A percentile compares a stretch with the other conserved stretches of the same genome.
These are phyloP conservation scores for Argopecten irradians DNA, from an alignment of 1,140 invertebrate species.

Conservation along the genomic window DNA sequence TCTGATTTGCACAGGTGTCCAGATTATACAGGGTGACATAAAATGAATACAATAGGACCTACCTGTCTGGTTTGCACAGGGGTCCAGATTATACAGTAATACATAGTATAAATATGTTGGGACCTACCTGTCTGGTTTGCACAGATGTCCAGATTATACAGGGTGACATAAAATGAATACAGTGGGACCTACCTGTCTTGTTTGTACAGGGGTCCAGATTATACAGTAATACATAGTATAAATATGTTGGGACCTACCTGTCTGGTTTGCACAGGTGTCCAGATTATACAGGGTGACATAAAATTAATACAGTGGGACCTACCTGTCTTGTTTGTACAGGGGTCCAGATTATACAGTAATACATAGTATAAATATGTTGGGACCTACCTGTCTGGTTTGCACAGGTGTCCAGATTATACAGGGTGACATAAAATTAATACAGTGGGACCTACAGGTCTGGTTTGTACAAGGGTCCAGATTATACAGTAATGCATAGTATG, in stretches of 20 bases:
- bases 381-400: background rate
- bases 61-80: background rate
- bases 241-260: background rate
- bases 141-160: too few relatives aligned
- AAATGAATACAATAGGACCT: too few relatives aligned
- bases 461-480: background rate
- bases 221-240: background rate
- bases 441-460: background rate
- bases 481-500: background rate
- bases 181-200: background rate
- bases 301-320: background rate
- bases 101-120: background rate
- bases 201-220: background rate
- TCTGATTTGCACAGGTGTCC: background rate
- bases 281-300: background rate
- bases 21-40: background rate
- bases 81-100: background rate
- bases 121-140: too few relatives aligned
- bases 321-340: background rate
- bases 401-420: conserved; percentile 9
- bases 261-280: background rate
- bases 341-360: background rate
- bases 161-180: background rate
- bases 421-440: background rate
- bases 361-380: too few relatives aligned